Evolutionary conservation across 2,113 vertebrate species (phyloP).

Genomic region (Anolis carolinensis): DNA sequence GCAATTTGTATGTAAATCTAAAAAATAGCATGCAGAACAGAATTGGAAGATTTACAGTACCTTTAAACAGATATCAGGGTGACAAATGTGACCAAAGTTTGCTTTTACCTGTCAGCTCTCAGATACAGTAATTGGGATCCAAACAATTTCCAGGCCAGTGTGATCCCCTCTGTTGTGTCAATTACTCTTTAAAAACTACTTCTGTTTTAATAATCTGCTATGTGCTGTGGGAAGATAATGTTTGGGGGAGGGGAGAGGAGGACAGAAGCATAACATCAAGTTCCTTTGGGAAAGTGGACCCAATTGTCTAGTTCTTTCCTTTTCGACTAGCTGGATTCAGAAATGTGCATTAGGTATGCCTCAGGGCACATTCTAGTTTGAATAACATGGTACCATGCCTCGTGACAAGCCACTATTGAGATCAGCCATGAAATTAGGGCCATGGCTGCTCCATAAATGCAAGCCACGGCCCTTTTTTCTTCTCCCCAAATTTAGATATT

Average conservation of each 20-base stretch:
- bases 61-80: neutral
- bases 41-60: neutral
- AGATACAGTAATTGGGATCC: too few species aligned
- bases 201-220: too few species aligned
- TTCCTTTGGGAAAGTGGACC: too few species aligned
- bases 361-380: neutral
- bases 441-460: neutral
- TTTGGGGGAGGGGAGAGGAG: too few species aligned
- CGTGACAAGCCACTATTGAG: neutral
- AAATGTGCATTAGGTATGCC: neutral
- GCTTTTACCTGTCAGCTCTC: neutral
- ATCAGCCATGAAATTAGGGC: neutral
- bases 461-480: too few species aligned
- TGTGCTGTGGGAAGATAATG: too few species aligned
- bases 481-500: neutral
- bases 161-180: too few species aligned
- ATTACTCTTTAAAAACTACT: too few species aligned
- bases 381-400: neutral
- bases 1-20: neutral
- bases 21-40: neutral
- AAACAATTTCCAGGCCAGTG: too few species aligned
- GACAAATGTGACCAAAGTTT: neutral
- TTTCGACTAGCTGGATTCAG: neutral
- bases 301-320: neutral
- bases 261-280: neutral